phyloP scores from a whole-genome alignment of 2,888 invertebrate species.

The Watsonalla cultraria region DNA sequence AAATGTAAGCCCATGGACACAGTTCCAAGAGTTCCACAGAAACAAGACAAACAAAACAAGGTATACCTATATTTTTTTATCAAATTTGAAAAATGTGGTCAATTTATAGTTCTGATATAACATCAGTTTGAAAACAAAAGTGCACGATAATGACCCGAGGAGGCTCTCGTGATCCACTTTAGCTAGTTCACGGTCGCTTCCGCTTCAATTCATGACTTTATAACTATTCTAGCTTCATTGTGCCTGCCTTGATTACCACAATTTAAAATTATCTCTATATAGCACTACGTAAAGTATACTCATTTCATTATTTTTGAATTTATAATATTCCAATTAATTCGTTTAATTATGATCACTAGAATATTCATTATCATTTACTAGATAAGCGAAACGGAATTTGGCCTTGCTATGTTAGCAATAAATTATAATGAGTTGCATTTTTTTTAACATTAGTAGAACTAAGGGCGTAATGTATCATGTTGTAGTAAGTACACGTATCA shows the following conservation, averaged over 20 bases:
- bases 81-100: background rate
- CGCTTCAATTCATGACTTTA: constrained; percentile 12
- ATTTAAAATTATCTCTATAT: background rate
- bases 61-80: background rate
- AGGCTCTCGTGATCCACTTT: constrained; percentile 37
- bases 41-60: background rate
- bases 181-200: constrained; percentile 46
- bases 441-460: no score
- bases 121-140: constrained; percentile 16
- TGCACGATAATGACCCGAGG: constrained; percentile 34
- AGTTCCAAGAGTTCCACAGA: no score
- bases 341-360: background rate
- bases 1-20: no score
- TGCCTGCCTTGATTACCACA: background rate
- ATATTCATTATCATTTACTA: background rate
- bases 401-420: background rate
- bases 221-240: constrained; percentile 2
- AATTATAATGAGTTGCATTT: no score
- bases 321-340: background rate
- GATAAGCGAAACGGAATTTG: background rate
- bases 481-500: no score
- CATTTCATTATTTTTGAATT: background rate
- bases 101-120: constrained; percentile 6
- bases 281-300: background rate
- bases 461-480: no score